These are phyloP conservation scores for Pseudorectes ferrugineus DNA, from an alignment of 2,113 vertebrate species.

Conservation along the genomic window DNA sequence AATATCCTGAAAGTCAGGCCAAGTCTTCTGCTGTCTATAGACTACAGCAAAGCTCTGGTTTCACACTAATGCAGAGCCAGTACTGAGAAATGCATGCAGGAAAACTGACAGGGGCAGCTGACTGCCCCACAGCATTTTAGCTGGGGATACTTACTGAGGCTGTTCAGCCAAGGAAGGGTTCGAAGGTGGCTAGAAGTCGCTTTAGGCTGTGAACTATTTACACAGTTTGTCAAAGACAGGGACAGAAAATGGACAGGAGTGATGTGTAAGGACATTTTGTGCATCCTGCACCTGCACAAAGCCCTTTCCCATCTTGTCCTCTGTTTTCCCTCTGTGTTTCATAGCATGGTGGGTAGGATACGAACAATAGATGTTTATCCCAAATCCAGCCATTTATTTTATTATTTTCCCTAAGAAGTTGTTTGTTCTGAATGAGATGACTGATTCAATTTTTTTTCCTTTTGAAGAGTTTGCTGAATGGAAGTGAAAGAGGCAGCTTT, in stretches of 20 bases:
- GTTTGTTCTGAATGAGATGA: background rate
- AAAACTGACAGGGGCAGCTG: background rate
- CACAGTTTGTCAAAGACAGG: background rate
- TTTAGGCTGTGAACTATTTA: background rate
- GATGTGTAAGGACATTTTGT: background rate
- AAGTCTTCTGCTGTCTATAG: background rate
- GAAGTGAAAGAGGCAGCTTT: background rate
- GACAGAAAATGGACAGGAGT: background rate
- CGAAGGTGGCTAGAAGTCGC: background rate
- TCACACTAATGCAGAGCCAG: background rate
- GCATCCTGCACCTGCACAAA: background rate
- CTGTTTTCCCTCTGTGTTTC: background rate
- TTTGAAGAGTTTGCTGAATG: background rate
- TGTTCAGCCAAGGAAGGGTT: background rate
- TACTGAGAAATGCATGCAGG: background rate
- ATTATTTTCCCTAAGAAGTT: background rate
- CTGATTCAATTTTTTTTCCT: background rate
- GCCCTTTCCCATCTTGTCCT: background rate
- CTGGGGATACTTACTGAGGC: accelerated
- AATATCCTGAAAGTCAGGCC: background rate
- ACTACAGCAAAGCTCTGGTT: background rate
- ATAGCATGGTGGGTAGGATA: background rate
- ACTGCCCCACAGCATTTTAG: background rate
- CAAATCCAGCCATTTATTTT: background rate
- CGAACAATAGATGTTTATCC: background rate